Base-by-base conservation (phyloP, 2,888 invertebrate genomes). In the Petrolisthes manimaculis region DNA sequence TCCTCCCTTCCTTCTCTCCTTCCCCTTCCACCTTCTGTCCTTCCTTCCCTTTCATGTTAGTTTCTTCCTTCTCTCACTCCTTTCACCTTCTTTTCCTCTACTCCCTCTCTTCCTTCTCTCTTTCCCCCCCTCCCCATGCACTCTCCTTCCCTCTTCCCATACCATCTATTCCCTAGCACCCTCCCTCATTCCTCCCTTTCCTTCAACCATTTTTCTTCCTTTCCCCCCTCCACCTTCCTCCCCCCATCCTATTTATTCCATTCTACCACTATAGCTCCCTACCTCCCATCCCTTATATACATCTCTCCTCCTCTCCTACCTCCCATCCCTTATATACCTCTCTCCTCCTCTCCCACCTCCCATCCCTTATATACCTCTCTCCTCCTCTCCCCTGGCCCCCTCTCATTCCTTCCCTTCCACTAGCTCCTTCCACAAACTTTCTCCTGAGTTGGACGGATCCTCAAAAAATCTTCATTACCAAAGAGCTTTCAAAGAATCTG, bases 381-480 rank as follows among this genome's bases (percentile, higher is more conserved):
- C 74, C 55, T 3, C 24, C 18, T 14, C 6, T 14, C 83, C 21
- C 69, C 21, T 6, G 51, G 69, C 53, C 24, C 0, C 78, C 51
- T 12, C 75, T 14, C 67, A 9, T 24, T 61, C 54, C 9, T 54
- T 55, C 74, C 61, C 21, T n/a, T 14, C 78, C 5, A 2, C 82
- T n/a, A 14, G 5, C 12, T 54, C 67, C 37, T 8, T 12, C 77
- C 9, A 14, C 84, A 77, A 61, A 56, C 84, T 84, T 79, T 83
- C 83, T 56, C 83, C 56, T 18, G 54, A 81, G 80, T 81, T 78
- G 84, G 84, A 55, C 74, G 86, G 54, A 74, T 71, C 77, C 37
- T 77, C 81, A 69, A 86, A 82, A 86, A 86, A 86, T 61, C 79
- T 78, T 86, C 86, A 86, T 82, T 86, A 84, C 87, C 71, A 74